These are phyloP conservation scores for Porites evermanni DNA, from an alignment of 92 coral and sea anemone species.

Conservation along the genomic window DNA sequence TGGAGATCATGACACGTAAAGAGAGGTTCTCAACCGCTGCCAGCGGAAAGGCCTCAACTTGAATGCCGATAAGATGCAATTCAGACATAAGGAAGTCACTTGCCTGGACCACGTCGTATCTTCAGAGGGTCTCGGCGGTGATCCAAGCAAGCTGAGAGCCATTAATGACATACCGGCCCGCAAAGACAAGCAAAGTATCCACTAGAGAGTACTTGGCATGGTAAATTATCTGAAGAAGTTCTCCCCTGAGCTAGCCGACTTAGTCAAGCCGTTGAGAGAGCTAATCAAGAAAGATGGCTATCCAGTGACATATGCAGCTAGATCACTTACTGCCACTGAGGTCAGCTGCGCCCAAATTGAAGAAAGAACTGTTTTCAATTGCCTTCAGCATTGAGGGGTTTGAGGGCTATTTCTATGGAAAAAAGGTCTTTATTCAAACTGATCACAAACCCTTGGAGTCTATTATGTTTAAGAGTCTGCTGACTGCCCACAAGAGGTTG, in stretches of 20 bases:
- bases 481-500: conserved; percentile 55
- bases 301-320: too few relatives aligned
- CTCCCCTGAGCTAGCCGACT: conserved; percentile 58
- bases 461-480: conserved; percentile 46
- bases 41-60: conserved; percentile 44
- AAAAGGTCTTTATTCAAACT: conserved; percentile 12
- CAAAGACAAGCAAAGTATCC: conserved; percentile 59
- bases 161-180: conserved; percentile 40
- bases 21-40: conserved; percentile 53
- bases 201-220: conserved; percentile 56
- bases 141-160: conserved; percentile 41
- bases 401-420: conserved; percentile 28
- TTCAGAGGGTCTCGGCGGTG: conserved; percentile 26
- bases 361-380: too few relatives aligned
- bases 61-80: conserved; percentile 48
- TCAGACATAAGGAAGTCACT: conserved; percentile 18
- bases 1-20: conserved; percentile 45
- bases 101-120: conserved; percentile 35
- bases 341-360: too few relatives aligned
- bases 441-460: conserved; percentile 54
- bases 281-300: conserved; percentile 52
- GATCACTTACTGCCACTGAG: too few relatives aligned
- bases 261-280: conserved; percentile 52
- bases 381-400: conserved; percentile 14
- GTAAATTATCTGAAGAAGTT: conserved; percentile 64